Percentiles rank a stretch among this genome's conserved stretches.
Evolutionary conservation across 23 tunicate species (phyloP).

Genomic region (Clavelina lepadiformis): DNA sequence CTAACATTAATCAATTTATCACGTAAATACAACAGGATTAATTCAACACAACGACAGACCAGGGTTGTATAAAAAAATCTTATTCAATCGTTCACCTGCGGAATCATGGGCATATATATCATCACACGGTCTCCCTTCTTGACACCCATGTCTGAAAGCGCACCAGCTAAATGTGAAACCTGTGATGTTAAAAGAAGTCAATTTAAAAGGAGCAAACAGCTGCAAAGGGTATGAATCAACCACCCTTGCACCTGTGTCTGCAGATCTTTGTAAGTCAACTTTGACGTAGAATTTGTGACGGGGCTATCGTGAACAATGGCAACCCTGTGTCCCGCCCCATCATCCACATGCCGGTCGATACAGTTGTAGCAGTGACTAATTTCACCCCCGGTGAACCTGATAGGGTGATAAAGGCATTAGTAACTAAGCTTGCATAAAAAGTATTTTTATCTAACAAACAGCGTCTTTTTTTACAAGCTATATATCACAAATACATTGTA

Average conservation of each 20-base stretch:
- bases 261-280: constrained; percentile 48
- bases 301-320: constrained; percentile 94
- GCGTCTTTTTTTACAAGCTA: too few species aligned
- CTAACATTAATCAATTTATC: background rate
- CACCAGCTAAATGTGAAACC: constrained; percentile 88
- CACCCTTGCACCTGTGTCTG: constrained; percentile 38
- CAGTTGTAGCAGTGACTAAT: constrained; percentile 89
- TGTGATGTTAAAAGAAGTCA: constrained; percentile 7
- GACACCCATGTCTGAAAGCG: constrained; percentile 59
- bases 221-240: background rate
- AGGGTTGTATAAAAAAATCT: background rate
- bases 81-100: constrained; percentile 43
- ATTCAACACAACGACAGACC: background rate
- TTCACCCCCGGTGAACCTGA: constrained; percentile 93
- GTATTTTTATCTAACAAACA: too few species aligned
- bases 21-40: background rate
- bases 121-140: constrained; percentile 85
- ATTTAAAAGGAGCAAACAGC: background rate
- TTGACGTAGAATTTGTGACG: constrained; percentile 63
- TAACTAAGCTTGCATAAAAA: too few species aligned
- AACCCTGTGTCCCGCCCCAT: constrained; percentile 56
- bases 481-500: too few species aligned
- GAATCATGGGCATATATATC: constrained; percentile 96
- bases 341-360: constrained; percentile 85
- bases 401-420: too few species aligned